A percentile compares a stretch with the other conserved stretches of the same genome.
Conservation (phyloP, 2,113 vertebrate species). For the Passer montanus region DNA sequence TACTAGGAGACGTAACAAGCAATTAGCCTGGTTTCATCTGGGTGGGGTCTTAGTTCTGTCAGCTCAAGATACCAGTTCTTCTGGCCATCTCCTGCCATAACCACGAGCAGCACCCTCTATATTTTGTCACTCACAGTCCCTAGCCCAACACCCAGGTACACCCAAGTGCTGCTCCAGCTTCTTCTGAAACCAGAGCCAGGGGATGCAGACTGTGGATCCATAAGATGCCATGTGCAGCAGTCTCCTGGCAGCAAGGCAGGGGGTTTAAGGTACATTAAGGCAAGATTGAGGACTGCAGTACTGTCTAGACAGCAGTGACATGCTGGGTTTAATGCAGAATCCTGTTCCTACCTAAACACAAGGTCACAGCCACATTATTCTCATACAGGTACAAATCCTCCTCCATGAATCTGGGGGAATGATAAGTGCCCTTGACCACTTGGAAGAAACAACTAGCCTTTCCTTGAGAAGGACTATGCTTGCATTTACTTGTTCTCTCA, state of each 20-base stretch:
- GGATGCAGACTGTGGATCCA: neutral
- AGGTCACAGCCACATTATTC: neutral
- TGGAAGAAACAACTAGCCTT: neutral
- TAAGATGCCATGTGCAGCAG: neutral
- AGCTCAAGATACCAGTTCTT: neutral
- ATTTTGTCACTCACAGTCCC: neutral
- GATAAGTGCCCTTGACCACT: neutral
- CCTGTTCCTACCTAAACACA: neutral
- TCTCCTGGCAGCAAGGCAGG: neutral
- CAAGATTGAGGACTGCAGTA: neutral
- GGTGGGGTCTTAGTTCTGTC: neutral
- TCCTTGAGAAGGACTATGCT: neutral
- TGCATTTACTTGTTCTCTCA: neutral
- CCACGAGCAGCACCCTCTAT: fast-evolving
- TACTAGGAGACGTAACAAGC: neutral
- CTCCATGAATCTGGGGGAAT: neutral
- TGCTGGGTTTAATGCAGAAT: neutral
- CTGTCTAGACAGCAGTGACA: neutral
- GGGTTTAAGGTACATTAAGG: neutral
- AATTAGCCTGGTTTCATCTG: neutral
- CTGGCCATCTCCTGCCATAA: neutral
- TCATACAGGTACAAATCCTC: neutral
- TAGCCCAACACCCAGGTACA: neutral
- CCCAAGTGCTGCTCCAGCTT: fast-evolving
- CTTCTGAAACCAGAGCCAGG: neutral